phyloP scores from a whole-genome alignment of 2,113 vertebrate genomes.

The Pithys albifrons region DNA sequence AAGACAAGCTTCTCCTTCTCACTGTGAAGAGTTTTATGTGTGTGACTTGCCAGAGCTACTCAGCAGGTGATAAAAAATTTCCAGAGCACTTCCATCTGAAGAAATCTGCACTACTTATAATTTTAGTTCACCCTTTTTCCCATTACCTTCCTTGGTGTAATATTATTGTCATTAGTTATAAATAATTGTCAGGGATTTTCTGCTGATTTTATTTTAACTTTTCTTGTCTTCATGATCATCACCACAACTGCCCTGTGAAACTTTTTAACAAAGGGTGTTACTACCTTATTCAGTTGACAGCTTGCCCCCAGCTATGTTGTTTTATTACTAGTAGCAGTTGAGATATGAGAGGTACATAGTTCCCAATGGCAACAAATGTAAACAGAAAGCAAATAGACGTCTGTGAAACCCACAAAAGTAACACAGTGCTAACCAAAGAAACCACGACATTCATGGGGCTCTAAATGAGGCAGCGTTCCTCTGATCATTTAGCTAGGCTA shows the following conservation, averaged over 20 bases:
- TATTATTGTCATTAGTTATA: not conserved
- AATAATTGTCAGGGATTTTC: fast-evolving
- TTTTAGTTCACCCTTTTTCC: not conserved
- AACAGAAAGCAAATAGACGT: constrained; percentile 14
- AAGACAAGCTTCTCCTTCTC: not conserved
- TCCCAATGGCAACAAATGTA: not conserved
- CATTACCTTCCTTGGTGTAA: not conserved
- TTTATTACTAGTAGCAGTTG: not conserved
- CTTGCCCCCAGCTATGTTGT: not conserved
- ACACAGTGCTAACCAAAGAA: not conserved
- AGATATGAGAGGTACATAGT: not conserved
- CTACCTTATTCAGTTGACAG: not conserved
- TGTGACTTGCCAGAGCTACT: not conserved
- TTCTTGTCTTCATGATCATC: not conserved
- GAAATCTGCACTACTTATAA: not conserved
- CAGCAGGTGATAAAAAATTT: not conserved
- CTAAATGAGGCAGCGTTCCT: not conserved
- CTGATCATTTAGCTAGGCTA: not conserved
- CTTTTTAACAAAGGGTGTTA: not conserved
- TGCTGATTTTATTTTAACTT: not conserved
- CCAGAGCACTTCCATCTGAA: not conserved
- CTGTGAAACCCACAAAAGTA: constrained; percentile 10
- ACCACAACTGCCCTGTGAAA: not conserved
- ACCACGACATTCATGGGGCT: not conserved
- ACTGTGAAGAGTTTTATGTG: not conserved